Evolutionary conservation across 1,140 invertebrate species (phyloP).

Genomic region (Nilaparvata lugens): DNA sequence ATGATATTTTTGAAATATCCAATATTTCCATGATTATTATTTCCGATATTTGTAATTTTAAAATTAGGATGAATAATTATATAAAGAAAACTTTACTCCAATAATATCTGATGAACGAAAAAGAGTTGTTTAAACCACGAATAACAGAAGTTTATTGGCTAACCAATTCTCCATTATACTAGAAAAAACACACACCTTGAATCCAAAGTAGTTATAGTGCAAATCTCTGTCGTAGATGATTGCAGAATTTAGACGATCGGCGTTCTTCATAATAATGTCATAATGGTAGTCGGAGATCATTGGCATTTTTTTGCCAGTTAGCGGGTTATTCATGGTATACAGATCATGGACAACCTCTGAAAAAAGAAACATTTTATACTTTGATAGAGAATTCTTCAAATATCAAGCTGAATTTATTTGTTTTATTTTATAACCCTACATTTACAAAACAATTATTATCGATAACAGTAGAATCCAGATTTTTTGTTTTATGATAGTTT

Average conservation of each 20-base stretch:
- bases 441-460: no score
- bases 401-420: background rate
- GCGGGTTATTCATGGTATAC: constrained; percentile 63
- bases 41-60: no score
- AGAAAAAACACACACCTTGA: constrained; percentile 54
- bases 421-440: background rate
- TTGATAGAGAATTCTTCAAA: background rate
- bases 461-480: no score
- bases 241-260: constrained; percentile 84
- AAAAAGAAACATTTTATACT: constrained; percentile 31
- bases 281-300: constrained; percentile 82
- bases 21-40: no score
- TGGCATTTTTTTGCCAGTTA: constrained; percentile 58
- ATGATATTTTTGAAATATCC: no score
- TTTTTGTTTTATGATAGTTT: no score
- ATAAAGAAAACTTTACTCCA: no score
- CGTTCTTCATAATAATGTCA: constrained; percentile 78
- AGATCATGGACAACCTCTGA: constrained; percentile 87
- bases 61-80: no score
- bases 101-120: no score
- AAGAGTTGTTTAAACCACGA: no score
- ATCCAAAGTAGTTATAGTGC: constrained; percentile 97
- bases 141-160: no score
- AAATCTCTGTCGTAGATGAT: constrained; percentile 98
- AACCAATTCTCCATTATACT: no score